phyloP scores from a whole-genome alignment of 1,140 invertebrate species.

The Zaprionus camerounensis region DNA sequence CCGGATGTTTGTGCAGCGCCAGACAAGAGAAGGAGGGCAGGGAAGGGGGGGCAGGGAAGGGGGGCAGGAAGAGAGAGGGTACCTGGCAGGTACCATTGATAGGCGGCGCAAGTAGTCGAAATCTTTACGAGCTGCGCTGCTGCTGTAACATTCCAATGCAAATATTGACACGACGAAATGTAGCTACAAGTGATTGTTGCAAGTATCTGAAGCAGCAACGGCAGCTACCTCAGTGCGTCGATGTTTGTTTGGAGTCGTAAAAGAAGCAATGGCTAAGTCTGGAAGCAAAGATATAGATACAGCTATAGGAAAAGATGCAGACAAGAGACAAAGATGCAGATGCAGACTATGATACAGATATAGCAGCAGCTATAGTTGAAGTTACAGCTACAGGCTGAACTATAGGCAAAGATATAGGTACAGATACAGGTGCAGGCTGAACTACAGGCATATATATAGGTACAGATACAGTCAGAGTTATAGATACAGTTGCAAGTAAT shows the following conservation, averaged over 20 bases:
- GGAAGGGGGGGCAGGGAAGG: too few species aligned
- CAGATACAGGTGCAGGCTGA: not conserved
- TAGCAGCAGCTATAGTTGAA: too few species aligned
- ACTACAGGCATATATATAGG: too few species aligned
- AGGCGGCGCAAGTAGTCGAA: conserved; percentile 39
- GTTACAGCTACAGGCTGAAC: too few species aligned
- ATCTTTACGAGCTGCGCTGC: conserved; percentile 19
- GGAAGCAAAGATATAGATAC: not conserved
- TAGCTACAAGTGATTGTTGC: conserved; percentile 45
- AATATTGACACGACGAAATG: conserved; percentile 65
- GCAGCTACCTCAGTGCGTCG: conserved; percentile 63
- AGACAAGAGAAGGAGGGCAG: not conserved
- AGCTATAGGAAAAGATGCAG: not conserved
- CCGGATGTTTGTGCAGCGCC: conserved; percentile 49
- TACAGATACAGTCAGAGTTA: not conserved
- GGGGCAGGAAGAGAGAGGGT: not conserved
- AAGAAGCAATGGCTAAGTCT: conserved; percentile 6
- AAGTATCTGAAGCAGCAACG: conserved; percentile 44
- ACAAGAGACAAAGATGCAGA: not conserved
- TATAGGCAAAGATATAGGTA: not conserved
- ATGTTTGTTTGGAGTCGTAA: conserved; percentile 71
- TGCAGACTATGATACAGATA: conserved; percentile 8
- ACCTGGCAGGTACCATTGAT: conserved; percentile 47
- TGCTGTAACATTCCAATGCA: conserved; percentile 66
- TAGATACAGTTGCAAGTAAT: not conserved